Conservation (phyloP, 2,797 vertebrate genomes). For the Austrolebias charrua region DNA sequence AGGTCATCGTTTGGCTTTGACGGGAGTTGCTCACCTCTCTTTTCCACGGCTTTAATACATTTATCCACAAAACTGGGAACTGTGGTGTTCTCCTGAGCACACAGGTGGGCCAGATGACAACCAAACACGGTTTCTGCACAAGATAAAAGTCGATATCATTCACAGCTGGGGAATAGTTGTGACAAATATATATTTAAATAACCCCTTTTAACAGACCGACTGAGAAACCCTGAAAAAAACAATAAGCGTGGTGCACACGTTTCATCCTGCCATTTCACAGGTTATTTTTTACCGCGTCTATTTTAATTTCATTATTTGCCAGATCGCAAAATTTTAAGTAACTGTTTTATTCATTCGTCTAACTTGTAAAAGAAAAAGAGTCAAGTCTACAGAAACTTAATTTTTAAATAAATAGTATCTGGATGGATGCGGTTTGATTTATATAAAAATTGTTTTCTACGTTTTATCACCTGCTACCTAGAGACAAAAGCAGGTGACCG, state of each 20-base stretch:
- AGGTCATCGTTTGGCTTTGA: neutral
- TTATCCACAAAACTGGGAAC: conserved; percentile 89
- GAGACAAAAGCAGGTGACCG: too few species aligned
- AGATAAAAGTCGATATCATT: neutral
- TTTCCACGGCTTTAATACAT: conserved; percentile 87
- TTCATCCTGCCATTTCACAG: neutral
- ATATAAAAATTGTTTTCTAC: too few species aligned
- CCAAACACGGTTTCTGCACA: conserved; percentile 92
- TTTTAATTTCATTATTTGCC: too few species aligned
- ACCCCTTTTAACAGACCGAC: neutral
- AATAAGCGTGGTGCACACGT: neutral
- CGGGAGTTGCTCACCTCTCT: conserved; percentile 77
- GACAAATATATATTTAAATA: neutral
- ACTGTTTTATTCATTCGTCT: too few species aligned
- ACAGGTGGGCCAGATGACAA: conserved; percentile 83
- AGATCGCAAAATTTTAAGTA: neutral
- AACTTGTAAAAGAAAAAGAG: too few species aligned
- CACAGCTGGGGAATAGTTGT: too few species aligned
- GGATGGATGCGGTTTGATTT: too few species aligned
- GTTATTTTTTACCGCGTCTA: neutral
- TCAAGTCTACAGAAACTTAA: too few species aligned
- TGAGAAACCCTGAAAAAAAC: neutral
- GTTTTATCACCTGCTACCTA: too few species aligned
- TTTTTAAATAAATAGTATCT: too few species aligned
- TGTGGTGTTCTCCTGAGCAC: conserved; percentile 80